These are phyloP conservation scores for Hypothenemus hampei DNA, from an alignment of 1,140 invertebrate genomes.

Conservation along the genomic window DNA sequence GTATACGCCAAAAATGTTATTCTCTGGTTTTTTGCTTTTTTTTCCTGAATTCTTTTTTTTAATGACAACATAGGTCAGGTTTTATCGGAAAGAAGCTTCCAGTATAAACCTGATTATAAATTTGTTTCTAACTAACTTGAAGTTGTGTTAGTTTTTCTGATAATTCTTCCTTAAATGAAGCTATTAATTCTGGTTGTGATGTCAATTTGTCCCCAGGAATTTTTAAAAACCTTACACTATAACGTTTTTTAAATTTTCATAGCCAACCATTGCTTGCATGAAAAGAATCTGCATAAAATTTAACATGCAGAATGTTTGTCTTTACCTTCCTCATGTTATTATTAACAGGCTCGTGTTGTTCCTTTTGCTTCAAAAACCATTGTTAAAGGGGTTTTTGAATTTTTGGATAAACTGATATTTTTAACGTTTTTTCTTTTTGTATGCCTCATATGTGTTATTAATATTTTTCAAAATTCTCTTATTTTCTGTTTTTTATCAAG, in stretches of 20 bases:
- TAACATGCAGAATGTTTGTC: neutral
- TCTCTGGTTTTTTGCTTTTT: too few species aligned
- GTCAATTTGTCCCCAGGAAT: neutral
- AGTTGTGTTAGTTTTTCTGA: neutral
- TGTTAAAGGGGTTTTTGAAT: neutral
- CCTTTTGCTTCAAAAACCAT: slow-evolving; percentile 4
- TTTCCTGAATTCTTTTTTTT: too few species aligned
- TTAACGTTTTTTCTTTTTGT: slow-evolving; percentile 1
- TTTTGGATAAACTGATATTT: neutral
- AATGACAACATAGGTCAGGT: too few species aligned
- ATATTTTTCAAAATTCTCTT: neutral
- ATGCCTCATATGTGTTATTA: neutral
- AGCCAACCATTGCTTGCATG: neutral
- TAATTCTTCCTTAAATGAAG: neutral
- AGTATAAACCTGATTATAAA: too few species aligned
- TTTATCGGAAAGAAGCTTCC: too few species aligned
- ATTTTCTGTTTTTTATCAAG: neutral
- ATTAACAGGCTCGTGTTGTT: neutral
- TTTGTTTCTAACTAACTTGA: too few species aligned
- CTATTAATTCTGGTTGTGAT: slow-evolving; percentile 1
- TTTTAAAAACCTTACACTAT: neutral
- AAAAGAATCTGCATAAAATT: neutral
- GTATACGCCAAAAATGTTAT: too few species aligned
- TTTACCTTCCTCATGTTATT: neutral
- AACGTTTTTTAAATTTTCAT: neutral